Percentiles rank a stretch among this genome's conserved stretches.
Evolutionary conservation across 2,113 vertebrate species (phyloP).

Genomic region (Trichomycterus rosablanca): DNA sequence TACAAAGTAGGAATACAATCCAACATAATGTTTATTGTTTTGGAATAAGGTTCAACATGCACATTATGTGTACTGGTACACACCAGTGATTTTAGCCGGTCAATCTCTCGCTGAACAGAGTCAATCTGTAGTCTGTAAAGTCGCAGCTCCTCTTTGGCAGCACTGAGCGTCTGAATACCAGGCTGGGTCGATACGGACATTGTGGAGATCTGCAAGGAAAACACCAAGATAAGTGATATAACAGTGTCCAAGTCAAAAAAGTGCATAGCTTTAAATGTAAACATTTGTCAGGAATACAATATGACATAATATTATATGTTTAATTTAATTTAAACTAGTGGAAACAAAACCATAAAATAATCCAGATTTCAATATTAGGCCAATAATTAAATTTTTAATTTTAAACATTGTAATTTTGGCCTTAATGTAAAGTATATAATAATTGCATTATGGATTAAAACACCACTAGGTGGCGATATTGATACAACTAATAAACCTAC

Average conservation of each 20-base stretch:
- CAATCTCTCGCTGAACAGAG: constrained; percentile 57
- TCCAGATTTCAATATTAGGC: too few species aligned
- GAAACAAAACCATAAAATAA: too few species aligned
- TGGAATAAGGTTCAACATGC: background rate
- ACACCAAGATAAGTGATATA: background rate
- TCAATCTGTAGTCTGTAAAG: constrained; percentile 58
- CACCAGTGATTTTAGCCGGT: constrained; percentile 57
- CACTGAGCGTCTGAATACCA: constrained; percentile 48
- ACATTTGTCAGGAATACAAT: background rate
- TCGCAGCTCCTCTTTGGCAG: constrained; percentile 55
- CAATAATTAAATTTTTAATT: too few species aligned
- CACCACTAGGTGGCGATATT: constrained; percentile 38
- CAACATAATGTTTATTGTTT: too few species aligned
- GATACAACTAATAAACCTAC: background rate
- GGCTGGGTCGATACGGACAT: constrained; percentile 50
- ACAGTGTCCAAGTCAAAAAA: background rate
- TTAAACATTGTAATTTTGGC: too few species aligned
- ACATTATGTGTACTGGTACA: background rate
- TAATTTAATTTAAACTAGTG: too few species aligned
- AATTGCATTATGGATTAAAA: too few species aligned
- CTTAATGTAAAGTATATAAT: too few species aligned
- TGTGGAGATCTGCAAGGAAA: constrained; percentile 45
- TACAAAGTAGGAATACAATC: too few species aligned
- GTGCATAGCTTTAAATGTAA: background rate
- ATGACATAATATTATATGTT: too few species aligned